A percentile compares a stretch with the other conserved stretches of the same genome.
Evolutionary conservation across 2,888 invertebrate genomes (phyloP).

Genomic region (Himalopsyche anomala): DNA sequence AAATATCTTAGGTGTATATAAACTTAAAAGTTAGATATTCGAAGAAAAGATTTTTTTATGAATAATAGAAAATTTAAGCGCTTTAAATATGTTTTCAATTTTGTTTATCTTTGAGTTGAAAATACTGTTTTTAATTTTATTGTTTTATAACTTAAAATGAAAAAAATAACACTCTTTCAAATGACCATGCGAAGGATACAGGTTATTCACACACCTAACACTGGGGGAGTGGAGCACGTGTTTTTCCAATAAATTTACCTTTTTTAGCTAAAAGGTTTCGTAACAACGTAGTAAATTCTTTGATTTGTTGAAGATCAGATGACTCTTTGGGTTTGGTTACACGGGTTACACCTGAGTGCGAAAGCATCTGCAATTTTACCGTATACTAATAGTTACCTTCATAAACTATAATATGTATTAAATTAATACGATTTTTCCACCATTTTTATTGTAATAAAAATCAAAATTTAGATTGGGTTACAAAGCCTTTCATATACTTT

Average conservation of each 20-base stretch:
- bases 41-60: too few relatives aligned
- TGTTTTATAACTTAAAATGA: not conserved
- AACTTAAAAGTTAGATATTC: too few relatives aligned
- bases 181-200: not conserved
- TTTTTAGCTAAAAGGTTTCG: slow-evolving; percentile 60
- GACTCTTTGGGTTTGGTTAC: slow-evolving; percentile 48
- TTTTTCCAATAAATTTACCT: slow-evolving; percentile 56
- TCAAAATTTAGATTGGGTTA: too few relatives aligned
- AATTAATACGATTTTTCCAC: not conserved
- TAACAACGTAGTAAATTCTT: slow-evolving; percentile 58
- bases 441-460: too few relatives aligned
- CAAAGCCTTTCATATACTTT: too few relatives aligned
- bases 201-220: not conserved
- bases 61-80: too few relatives aligned
- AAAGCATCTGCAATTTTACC: not conserved
- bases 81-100: too few relatives aligned
- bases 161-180: not conserved
- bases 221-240: slow-evolving; percentile 50
- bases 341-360: not conserved
- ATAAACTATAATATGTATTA: not conserved
- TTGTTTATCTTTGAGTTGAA: too few relatives aligned
- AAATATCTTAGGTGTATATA: too few relatives aligned
- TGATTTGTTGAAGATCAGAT: slow-evolving; percentile 60
- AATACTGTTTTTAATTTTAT: not conserved
- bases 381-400: not conserved